Evolutionary conservation across 2,797 vertebrate genomes (phyloP), one percentile per base, ranked within the genome.

Genomic region (Microchirus variegatus): DNA sequence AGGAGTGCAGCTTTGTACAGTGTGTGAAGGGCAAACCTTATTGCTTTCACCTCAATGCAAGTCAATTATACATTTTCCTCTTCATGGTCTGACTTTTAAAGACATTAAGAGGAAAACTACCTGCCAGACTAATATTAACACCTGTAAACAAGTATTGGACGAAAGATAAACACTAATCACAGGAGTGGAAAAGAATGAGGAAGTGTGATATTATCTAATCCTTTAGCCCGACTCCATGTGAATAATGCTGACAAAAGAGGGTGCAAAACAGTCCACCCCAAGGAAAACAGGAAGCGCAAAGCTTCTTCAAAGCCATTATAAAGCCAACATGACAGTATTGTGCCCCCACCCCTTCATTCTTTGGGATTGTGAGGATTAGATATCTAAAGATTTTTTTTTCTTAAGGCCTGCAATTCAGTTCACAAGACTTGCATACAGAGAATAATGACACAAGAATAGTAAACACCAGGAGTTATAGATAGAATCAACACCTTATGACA

Each of bases 221-320:
- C 38, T 67, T 22, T 22, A 50, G 17, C 47, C 67, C 56, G 12
- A 50, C 40, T 67, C 70, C 11, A 61, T 35, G 62, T 59, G 60
- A 73, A 60, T 69, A 55, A n/a, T 73, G 59, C 63, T 65, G 76
- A 82, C 50, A 75, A 56, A 70, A 59, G 35, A 62, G 31, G 22
- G 56, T 60, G 51, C 46, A 54, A 75, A 75, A 66, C 60, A 61
- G 68, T 3, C 3, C 15, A 59, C 49, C 65, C 48, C n/a, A 9
- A 75, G 52, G 57, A 67, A 19, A 70, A 41, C 17, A 56, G 45
- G 31, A 31, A 31, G 7, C 8, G 5, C 7, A 49, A 76, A 79
- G 61, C 76, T 37, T 55, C 65, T 62, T 67, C 46, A 80, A 79
- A 77, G 64, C 59, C 53, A 47, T 63, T 63, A 60, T 64, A 69